phyloP scores from a whole-genome alignment of 2,888 invertebrate species.

The Hylaea fasciaria region DNA sequence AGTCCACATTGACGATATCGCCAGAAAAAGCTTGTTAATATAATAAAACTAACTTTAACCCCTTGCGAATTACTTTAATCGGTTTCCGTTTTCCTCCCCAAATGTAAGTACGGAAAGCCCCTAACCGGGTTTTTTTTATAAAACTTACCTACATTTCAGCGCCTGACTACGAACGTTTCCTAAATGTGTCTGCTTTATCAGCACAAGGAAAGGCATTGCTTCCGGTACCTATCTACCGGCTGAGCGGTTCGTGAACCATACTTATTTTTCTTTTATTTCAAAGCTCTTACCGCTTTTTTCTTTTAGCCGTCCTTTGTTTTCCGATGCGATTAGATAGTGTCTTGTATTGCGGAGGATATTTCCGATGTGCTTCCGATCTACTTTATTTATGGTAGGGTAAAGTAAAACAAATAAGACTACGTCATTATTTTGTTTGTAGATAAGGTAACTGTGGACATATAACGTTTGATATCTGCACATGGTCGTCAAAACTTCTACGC shows the following conservation, averaged over 20 bases:
- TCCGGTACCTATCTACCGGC: constrained; percentile 63
- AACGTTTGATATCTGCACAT: too few relatives aligned
- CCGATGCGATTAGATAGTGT: constrained; percentile 56
- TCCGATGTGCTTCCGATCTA: constrained; percentile 34
- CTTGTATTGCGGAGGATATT: constrained; percentile 52
- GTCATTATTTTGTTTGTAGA: too few relatives aligned
- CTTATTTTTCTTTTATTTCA: constrained; percentile 53
- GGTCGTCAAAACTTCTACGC: too few relatives aligned
- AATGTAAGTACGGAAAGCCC: constrained; percentile 25
- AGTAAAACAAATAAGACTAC: not conserved
- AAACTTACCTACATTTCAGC: constrained; percentile 71
- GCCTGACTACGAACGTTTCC: constrained; percentile 65
- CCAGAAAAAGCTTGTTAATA: too few relatives aligned
- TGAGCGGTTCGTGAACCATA: constrained; percentile 50
- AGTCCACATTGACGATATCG: too few relatives aligned
- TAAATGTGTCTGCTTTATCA: constrained; percentile 77
- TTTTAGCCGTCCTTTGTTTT: constrained; percentile 45
- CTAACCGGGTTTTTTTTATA: constrained; percentile 62
- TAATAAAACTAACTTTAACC: too few relatives aligned
- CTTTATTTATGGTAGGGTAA: constrained; percentile 9
- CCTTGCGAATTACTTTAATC: too few relatives aligned
- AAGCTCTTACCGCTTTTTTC: constrained; percentile 50
- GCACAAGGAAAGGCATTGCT: constrained; percentile 73
- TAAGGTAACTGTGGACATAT: too few relatives aligned
- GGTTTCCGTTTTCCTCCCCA: not conserved